Evolutionary conservation across 64 coral and sea anemone species (phyloP), one percentile per base, ranked within the genome.

Genomic region (Exaiptasia diaphana): DNA sequence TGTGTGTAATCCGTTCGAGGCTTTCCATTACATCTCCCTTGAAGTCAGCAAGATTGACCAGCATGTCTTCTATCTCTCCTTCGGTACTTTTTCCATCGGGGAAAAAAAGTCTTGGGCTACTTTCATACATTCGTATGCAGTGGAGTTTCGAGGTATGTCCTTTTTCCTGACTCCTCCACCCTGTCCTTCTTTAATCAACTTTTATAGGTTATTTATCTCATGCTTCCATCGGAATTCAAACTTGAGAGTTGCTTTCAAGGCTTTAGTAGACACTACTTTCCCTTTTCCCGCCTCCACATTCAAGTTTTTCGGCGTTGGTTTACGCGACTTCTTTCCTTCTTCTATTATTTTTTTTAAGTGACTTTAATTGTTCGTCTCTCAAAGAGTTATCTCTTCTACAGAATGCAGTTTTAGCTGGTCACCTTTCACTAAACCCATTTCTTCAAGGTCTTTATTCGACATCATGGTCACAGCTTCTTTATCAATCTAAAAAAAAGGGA

Each of bases 181-280:
- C 41, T 44, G 43, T 8, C 4, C 41, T 21, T 41, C 63, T 22
- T 50, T 68, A 28, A 39, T 32, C 14, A 67, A 29, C n/a, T 53
- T 82, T 20, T 48, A 82, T 33, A n/a, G 15, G 4, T 32, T 8
- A 10, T 38, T 5, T 34, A 25, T 17, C 25, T 17, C 32, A 64
- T 82, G 78, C 59, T 68, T 67, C 78, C 78, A 82, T 17, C 60
- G 20, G 50, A 82, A 67, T 68, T 82, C 60, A n/a, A 68, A 82
- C 63, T 82, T 82, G 15, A 82, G 28, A 15, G 41, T n/a, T 41
- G 60, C 27, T 68, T 82, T 82, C 3, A 3, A 15, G 4, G 26
- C 24, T 57, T 64, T 80, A 6, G 1, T 43, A 24, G 56, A 0
- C 15, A 53, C 53, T 77, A 29, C 10, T 4, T 42, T 9, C 0